Conservation (phyloP, 2,888 invertebrate genomes). For the Hartigia nigra region DNA sequence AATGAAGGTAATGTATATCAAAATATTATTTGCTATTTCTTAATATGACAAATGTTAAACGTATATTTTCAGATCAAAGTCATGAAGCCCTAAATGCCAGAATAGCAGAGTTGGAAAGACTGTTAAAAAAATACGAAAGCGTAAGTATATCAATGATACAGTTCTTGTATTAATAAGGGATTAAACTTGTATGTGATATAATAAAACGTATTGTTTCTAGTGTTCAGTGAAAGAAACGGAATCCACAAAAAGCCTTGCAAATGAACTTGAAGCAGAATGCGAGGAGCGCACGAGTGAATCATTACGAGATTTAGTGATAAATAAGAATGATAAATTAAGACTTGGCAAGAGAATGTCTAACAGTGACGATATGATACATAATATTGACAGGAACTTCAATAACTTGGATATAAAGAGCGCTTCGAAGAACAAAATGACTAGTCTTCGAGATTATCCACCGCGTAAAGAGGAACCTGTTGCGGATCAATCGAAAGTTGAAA, state of each 20-base stretch:
- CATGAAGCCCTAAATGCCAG: constrained; percentile 39
- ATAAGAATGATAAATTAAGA: constrained; percentile 32
- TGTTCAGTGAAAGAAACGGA: constrained; percentile 18
- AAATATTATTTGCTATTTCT: background rate
- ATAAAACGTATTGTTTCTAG: background rate
- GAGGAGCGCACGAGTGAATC: constrained; percentile 41
- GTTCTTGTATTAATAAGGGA: background rate
- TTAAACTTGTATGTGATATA: background rate
- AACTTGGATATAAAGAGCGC: constrained; percentile 40
- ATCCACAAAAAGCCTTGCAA: constrained; percentile 29
- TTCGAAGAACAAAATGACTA: constrained; percentile 45
- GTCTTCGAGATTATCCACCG: constrained; percentile 57
- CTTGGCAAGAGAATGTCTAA: constrained; percentile 27
- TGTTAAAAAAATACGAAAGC: constrained; percentile 24
- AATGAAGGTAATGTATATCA: constrained; percentile 34
- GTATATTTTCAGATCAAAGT: background rate
- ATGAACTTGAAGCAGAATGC: constrained; percentile 41
- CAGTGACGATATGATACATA: constrained; percentile 36
- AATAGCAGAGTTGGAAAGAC: constrained; percentile 61
- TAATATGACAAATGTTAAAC: background rate
- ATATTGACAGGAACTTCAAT: constrained; percentile 42
- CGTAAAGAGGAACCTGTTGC: constrained; percentile 47
- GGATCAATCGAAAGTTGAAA: constrained; percentile 29
- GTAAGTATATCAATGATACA: constrained; percentile 18
- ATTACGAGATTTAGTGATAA: constrained; percentile 41